phyloP scores from a whole-genome alignment of 37 sponge, comb jelly and placozoan species.

The Axinella damicornis region DNA sequence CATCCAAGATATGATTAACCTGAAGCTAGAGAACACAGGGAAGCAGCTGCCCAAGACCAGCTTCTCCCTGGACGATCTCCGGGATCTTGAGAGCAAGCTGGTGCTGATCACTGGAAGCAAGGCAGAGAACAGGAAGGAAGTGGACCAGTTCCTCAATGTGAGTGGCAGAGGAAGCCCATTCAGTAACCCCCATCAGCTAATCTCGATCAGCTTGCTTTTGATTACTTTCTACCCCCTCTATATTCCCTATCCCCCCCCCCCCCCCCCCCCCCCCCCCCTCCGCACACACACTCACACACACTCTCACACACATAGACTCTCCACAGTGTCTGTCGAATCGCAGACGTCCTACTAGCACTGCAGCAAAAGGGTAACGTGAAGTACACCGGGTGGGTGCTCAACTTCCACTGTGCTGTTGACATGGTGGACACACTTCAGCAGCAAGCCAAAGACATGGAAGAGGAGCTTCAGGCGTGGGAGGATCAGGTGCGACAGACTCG shows the following conservation, averaged over 20 bases:
- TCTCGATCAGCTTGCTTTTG: too few species aligned
- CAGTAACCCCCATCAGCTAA: neutral
- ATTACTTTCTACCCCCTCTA: too few species aligned
- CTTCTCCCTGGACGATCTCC: constrained; percentile 65
- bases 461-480: constrained; percentile 46
- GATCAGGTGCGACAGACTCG: constrained; percentile 23
- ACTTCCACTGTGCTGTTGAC: constrained; percentile 19
- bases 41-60: constrained; percentile 17
- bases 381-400: constrained; percentile 51
- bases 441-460: constrained; percentile 41
- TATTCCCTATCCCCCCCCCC: too few species aligned
- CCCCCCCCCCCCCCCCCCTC: neutral
- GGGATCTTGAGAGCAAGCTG: constrained; percentile 78
- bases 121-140: constrained; percentile 44
- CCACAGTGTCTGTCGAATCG: constrained; percentile 45
- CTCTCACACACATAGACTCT: constrained; percentile 21
- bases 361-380: constrained; percentile 38
- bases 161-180: too few species aligned
- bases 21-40: constrained; percentile 15
- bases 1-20: constrained; percentile 22
- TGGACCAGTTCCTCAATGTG: constrained; percentile 57
- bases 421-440: constrained; percentile 22
- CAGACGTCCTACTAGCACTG: constrained; percentile 36
- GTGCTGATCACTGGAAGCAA: constrained; percentile 70
- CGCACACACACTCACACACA: neutral